Base-by-base conservation (phyloP, 2,797 vertebrate species). In the Neopelma chrysocephalum region DNA sequence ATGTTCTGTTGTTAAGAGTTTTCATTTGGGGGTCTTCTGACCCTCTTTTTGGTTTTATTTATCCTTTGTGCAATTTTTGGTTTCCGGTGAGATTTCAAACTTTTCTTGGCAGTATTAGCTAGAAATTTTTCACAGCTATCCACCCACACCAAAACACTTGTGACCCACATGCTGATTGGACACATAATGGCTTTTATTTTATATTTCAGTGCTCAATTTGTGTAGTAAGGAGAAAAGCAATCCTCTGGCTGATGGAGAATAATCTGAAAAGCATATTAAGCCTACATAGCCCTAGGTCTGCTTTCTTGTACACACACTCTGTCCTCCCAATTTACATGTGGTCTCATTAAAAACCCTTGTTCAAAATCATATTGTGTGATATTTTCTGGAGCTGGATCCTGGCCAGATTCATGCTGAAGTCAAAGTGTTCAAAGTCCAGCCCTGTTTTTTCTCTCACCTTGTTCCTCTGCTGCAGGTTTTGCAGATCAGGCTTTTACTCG, bases 101-200 rank as follows among this genome's bases (percentile, higher is more conserved):
- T 92, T 80, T 84, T 76, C 62, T 90, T 93, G 85, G 82, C 70
- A 89, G 56, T 21, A 62, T 47, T 12, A 87, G 3, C 11, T 29
- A 87, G 73, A 89, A 94, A 77, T 76, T 90, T 84, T 88, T 96
- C 82, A 50, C 92, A 87, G 73, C 76, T 94, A 70, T 54, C 60
- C 34, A 0, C 80, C 58, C 60, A 95, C 87, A 57, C 62, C 32
- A 42, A 79, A 90, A 71, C 48, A 60, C 56, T 84, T 66, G 51
- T 82, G 85, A 90, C 83, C 71, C 77, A 89, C 53, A n/a, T 1
- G 8, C 31, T 94, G 86, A 90, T 45, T 90, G 91, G 82, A 82
- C 14, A 73, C 40, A 79, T 51, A 79, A 77, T 26, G 20, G 8
- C 5, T 78, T 93, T 83, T 71, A 54, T 60, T 95, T 92, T 66